A percentile compares a stretch with the other conserved stretches of the same genome.
Conservation (phyloP, 92 coral and sea anemone species). For the Bergia sp. region DNA sequence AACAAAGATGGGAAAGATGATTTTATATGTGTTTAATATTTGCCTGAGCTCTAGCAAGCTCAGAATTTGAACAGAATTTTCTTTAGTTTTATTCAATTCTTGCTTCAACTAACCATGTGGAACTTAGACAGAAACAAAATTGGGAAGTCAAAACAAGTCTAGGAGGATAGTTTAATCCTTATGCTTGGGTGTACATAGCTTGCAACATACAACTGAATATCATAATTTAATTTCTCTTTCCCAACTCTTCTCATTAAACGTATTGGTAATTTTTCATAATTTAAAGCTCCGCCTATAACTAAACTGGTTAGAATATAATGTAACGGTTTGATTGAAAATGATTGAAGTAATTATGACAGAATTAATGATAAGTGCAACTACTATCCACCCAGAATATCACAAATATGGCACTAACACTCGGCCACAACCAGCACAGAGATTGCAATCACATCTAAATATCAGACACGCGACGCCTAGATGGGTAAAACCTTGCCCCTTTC, state of each 20-base stretch:
- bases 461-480: constrained; percentile 29
- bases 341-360: constrained; percentile 36
- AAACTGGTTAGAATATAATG: constrained; percentile 2
- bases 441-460: not conserved
- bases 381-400: constrained; percentile 11
- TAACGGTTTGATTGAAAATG: constrained; percentile 30
- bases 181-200: too few species aligned
- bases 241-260: not conserved
- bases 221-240: not conserved
- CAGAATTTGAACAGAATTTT: not conserved
- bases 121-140: too few species aligned
- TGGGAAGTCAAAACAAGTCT: too few species aligned
- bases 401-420: constrained; percentile 26
- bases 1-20: not conserved
- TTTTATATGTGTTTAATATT: not conserved
- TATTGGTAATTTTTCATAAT: not conserved
- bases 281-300: not conserved
- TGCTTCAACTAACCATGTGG: too few species aligned
- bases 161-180: too few species aligned
- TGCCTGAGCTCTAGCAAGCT: not conserved
- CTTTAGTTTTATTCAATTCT: not conserved
- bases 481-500: not conserved
- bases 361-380: constrained; percentile 17
- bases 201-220: too few species aligned
- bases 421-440: constrained; percentile 20